phyloP scores from a whole-genome alignment of 2,888 invertebrate species.

The Colletes collaris region DNA sequence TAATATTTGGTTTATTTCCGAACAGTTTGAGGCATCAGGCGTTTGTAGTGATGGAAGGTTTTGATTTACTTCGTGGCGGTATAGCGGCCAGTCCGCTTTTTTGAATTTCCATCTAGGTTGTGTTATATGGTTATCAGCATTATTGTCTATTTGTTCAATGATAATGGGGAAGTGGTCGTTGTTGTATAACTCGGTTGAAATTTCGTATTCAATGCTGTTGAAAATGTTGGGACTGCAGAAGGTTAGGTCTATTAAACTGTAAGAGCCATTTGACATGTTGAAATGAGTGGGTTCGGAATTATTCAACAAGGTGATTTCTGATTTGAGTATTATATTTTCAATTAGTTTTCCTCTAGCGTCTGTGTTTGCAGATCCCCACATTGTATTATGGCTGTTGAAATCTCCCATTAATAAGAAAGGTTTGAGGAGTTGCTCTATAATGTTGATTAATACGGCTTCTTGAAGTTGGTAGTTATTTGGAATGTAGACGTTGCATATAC shows the following conservation, averaged over 20 bases:
- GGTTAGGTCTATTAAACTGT: slow-evolving; percentile 2
- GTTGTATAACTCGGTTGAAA: not conserved
- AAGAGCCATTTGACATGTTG: not conserved
- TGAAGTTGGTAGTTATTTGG: not conserved
- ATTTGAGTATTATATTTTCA: slow-evolving; percentile 3
- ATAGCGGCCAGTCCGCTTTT: slow-evolving; percentile 3
- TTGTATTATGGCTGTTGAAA: slow-evolving; percentile 1
- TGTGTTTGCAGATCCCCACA: slow-evolving; percentile 3
- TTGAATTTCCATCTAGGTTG: slow-evolving; percentile 17
- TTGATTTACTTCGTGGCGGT: not conserved
- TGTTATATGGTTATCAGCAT: not conserved
- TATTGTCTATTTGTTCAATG: not conserved
- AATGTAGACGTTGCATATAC: slow-evolving; percentile 7
- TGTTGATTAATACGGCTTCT: not conserved
- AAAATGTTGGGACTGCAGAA: not conserved
- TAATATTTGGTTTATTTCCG: slow-evolving; percentile 3
- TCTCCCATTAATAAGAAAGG: not conserved
- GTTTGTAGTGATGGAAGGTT: not conserved
- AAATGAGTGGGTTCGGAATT: too few relatives aligned
- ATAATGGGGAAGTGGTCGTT: slow-evolving; percentile 23
- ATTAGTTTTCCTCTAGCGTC: not conserved
- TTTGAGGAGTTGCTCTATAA: not conserved
- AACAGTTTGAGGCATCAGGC: not conserved
- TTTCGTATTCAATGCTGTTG: not conserved
- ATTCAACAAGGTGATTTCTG: too few relatives aligned